These are phyloP conservation scores for Dysmachus trigonus DNA, from an alignment of 2,888 invertebrate species.

Conservation along the genomic window DNA sequence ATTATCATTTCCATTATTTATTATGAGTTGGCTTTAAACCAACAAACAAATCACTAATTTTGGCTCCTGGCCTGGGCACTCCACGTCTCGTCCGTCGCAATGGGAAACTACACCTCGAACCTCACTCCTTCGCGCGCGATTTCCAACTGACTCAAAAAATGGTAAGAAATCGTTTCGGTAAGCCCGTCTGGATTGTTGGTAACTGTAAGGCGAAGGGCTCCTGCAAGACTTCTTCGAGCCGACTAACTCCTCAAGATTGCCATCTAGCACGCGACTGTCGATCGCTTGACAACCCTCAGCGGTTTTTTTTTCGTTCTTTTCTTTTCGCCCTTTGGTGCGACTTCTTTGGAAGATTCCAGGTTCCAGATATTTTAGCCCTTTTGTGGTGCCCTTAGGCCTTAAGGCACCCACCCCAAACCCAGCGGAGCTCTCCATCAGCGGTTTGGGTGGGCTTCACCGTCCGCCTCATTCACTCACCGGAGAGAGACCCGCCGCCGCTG, in stretches of 20 bases:
- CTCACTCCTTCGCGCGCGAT: slow-evolving; percentile 47
- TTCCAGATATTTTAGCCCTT: background rate
- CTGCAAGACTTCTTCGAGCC: slow-evolving; percentile 14
- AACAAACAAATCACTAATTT: background rate
- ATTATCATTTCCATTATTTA: slow-evolving; percentile 6
- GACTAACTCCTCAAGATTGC: slow-evolving; percentile 43
- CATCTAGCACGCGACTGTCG: slow-evolving; percentile 49
- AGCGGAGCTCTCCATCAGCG: background rate
- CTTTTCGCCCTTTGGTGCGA: background rate
- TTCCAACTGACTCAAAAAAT: slow-evolving; percentile 46
- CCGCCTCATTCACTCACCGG: background rate
- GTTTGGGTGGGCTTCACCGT: background rate
- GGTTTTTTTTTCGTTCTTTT: too few species aligned
- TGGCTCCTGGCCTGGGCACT: background rate
- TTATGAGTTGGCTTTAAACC: too few species aligned
- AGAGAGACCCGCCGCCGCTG: background rate
- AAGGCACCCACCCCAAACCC: background rate
- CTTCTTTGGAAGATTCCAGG: slow-evolving; percentile 1
- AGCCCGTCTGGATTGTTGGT: background rate
- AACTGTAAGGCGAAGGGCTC: background rate
- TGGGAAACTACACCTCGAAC: background rate
- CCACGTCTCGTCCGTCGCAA: background rate
- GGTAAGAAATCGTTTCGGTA: background rate
- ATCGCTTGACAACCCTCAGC: slow-evolving; percentile 42
- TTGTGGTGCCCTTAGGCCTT: background rate